Base-by-base conservation (phyloP, 2,797 vertebrate species). In the Saguinus oedipus region DNA sequence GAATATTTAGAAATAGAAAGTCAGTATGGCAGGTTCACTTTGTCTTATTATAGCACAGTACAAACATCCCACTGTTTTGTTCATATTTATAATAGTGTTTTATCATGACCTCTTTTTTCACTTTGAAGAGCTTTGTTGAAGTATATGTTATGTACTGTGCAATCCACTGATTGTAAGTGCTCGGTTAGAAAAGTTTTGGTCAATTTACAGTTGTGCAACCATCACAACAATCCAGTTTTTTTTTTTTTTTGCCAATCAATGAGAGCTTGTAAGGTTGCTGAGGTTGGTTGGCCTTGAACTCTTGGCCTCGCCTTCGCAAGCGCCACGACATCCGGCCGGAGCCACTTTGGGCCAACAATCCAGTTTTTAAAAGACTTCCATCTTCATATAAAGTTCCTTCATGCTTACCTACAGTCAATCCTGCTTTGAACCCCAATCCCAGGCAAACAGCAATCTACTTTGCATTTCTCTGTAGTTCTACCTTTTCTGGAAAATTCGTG, bases 1-100 rank as follows among this genome's bases (percentile, higher is more conserved):
- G 36, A 76, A 88, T 88, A 97, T 81, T 89, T 88, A 44, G 82
- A 97, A 98, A 19, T 90, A 88, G 72, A 80, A 91, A 94, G 26
- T 22, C 8, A 3, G 3, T 53, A 27, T 64, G 53, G 33, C 15
- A 61, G 33, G 11, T 44, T 79, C 61, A 44, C 39, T 93, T 93
- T 70, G 30, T 78, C 39, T 85, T 94, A 4, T 19, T 88, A 82
- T 44, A 84, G 36, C 12, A n/a, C 26, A n/a, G 14, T 70, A 15
- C 27, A 95, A 70, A 88, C 14, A 42, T 17, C 24, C 61, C 36
- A 55, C 17, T 46, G 9, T 79, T 90, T 76, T 4, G 12, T 33
- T 88, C 14, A 48, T 78, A 53, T 53, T 93, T 90, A 48, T 36
- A 53, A 53, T 61, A 19, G 22, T 30, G 2, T 70, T 84, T 93